Conservation (phyloP, 2,888 invertebrate genomes). For the Nomada lathburiana region DNA sequence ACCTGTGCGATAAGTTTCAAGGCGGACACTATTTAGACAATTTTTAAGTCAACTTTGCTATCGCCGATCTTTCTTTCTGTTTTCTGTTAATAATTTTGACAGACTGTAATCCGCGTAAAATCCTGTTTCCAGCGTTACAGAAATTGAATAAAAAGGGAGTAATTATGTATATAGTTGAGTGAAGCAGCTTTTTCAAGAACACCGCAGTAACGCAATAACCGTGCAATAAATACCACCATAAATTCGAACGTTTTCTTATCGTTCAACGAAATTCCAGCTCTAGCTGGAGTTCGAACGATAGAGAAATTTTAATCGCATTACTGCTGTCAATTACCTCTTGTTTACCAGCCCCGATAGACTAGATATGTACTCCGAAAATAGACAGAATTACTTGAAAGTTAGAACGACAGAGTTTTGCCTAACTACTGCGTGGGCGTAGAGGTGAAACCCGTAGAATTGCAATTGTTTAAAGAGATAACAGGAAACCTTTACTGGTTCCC, state of each 20-base stretch:
- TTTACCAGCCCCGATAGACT: too few relatives aligned
- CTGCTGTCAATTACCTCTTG: too few relatives aligned
- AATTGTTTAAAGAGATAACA: conserved; percentile 21
- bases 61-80: too few relatives aligned
- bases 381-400: not conserved
- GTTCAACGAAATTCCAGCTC: not conserved
- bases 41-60: too few relatives aligned
- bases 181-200: not conserved
- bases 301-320: not conserved
- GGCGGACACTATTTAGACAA: too few relatives aligned
- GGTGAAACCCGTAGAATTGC: too few relatives aligned
- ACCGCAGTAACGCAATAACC: not conserved
- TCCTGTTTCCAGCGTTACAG: not conserved
- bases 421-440: too few relatives aligned
- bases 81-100: too few relatives aligned
- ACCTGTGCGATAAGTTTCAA: too few relatives aligned
- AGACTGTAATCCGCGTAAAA: not conserved
- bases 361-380: not conserved
- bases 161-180: not conserved
- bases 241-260: conserved; percentile 1
- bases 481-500: not conserved
- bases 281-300: not conserved
- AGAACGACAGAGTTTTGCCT: not conserved
- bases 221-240: not conserved
- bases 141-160: not conserved